Base-by-base conservation (phyloP, 2,888 invertebrate species). In the Melolontha melolontha region DNA sequence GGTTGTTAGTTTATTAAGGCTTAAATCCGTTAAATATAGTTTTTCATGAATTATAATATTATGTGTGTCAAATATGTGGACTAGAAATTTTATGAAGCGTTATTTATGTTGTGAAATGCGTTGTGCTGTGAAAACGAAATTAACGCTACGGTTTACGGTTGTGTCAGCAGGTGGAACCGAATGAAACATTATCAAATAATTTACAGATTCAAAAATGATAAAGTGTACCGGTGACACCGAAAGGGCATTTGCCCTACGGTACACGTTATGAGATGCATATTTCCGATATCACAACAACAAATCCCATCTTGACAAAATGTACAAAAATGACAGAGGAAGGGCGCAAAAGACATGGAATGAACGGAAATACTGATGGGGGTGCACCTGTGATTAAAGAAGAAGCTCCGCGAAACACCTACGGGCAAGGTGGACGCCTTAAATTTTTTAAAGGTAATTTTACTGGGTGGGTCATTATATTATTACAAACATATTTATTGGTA, bases 291-390 rank as follows among this genome's bases (percentile, higher is more conserved):
- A 74, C 85, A 85, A 85, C 86, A 85, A 85, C 85, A 80, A 86
- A 86, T 85, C 86, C 86, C 88, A 89, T 87, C 86, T 87, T 88
- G 88, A 90, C 89, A 89, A 89, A 89, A 89, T 89, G 89, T 89
- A 86, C 85, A 84, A 86, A 86, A 86, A 87, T 87, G 87, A 86
- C 85, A 84, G 86, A 87, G 83, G 87, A 91, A 87, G 88, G 87
- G 86, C 88, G 89, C 88, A 88, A 87, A 87, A 68, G 74, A 87
- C 88, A 89, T 87, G 90, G 89, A 86, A 88, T 89, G 84, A 89
- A 89, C 87, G 90, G 89, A 84, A 89, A 86, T 86, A 86, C 87
- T 86, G 87, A 88, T 83, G 86, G 67, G 59, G 57, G 62, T 50
- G 51, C 51, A 59, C 63, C 67, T 50, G 52, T 27, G 34, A 71